These are phyloP conservation scores for Mormyrops boulengeri DNA, from an alignment of 2,797 vertebrate species.

Conservation along the genomic window DNA sequence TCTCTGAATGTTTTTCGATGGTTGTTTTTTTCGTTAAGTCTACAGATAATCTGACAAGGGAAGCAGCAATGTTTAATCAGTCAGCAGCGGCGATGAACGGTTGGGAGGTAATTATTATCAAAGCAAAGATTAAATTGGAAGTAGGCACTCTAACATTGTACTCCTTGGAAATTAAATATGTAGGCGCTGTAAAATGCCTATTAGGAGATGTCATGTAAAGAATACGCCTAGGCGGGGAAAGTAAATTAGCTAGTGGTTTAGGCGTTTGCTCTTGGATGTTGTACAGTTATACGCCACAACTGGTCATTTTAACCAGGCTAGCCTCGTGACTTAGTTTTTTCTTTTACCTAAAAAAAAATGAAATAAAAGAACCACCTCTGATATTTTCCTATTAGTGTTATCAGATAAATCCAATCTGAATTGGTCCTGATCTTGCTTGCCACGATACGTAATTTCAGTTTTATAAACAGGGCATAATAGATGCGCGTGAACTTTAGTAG, in stretches of 20 bases:
- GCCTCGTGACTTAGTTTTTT: neutral
- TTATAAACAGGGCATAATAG: neutral
- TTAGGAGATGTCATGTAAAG: neutral
- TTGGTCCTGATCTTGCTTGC: neutral
- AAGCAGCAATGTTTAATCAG: constrained; percentile 19
- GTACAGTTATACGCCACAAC: neutral
- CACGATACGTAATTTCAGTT: neutral
- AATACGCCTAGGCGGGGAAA: neutral
- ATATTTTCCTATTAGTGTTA: neutral
- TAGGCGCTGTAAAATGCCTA: constrained; percentile 5
- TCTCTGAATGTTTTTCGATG: constrained; percentile 8
- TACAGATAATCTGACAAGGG: constrained; percentile 2
- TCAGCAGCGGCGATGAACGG: constrained; percentile 9
- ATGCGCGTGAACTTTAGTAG: neutral
- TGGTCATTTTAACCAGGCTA: neutral
- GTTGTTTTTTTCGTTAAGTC: neutral
- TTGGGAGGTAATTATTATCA: constrained; percentile 9
- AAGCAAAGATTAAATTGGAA: neutral
- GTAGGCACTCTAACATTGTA: neutral
- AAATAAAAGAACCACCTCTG: neutral
- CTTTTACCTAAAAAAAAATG: neutral
- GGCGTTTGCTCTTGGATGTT: neutral
- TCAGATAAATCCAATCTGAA: neutral
- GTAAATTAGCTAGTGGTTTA: neutral
- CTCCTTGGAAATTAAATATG: neutral